A percentile compares a stretch with the other conserved stretches of the same genome.
Conservation (phyloP, 35 echinoderm and acorn worm genomes). For the Lytechinus variegatus region DNA sequence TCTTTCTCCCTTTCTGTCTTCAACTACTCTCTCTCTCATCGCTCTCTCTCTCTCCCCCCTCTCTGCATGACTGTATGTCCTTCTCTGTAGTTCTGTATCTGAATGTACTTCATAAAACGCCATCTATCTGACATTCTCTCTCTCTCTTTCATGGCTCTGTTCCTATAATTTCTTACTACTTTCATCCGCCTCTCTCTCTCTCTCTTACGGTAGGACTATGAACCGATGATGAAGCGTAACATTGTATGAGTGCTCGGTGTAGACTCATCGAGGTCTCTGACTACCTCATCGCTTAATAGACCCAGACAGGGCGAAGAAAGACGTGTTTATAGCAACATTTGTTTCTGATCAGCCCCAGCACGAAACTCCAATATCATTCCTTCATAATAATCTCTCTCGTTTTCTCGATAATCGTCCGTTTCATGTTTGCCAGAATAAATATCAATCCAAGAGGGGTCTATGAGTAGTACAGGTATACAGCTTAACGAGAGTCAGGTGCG, state of each 20-base stretch:
- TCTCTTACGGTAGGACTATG: neutral
- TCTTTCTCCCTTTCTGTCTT: neutral
- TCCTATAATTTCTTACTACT: no score
- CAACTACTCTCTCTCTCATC: neutral
- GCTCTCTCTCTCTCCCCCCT: no score
- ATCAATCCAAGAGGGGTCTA: neutral
- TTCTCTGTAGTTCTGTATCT: no score
- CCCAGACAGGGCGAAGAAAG: neutral
- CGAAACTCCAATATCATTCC: constrained; percentile 10
- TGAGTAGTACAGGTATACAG: neutral
- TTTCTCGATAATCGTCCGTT: neutral
- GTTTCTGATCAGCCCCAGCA: neutral
- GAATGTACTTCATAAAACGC: neutral
- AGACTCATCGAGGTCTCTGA: neutral
- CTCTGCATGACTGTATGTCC: no score
- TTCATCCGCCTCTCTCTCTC: neutral
- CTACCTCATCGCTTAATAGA: neutral
- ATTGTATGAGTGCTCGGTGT: neutral
- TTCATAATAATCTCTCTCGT: neutral
- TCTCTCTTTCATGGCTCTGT: no score
- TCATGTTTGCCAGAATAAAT: neutral
- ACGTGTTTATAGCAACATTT: neutral
- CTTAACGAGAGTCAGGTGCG: neutral
- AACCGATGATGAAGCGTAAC: neutral
- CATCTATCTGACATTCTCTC: no score